Base-by-base conservation (phyloP, 1,140 invertebrate genomes). In the Drosophila asahinai region DNA sequence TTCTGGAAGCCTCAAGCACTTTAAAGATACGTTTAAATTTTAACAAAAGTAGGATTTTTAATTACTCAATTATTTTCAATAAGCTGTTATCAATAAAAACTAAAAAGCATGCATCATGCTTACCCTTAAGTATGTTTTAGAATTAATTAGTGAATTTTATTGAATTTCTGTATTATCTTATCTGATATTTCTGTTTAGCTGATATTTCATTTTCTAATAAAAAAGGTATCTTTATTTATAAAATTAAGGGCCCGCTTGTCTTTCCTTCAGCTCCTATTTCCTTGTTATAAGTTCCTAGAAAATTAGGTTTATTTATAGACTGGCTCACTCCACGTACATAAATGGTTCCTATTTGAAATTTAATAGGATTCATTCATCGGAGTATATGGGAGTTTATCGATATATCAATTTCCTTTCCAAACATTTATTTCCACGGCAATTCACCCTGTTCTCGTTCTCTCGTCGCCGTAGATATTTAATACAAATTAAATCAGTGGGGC, bases 401-500 rank as follows among this genome's bases (percentile, higher is more conserved):
- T 17, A 51, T 59, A 72, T 72, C 19, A 52, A 30, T 73, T 52
- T 51, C n/a, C 38, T 25, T 12, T 43, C n/a, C 38, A 60, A 33
- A 47, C 38, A 45, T 43, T 73, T 15, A 48, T 70, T 58, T 55
- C 36, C 54, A 60, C 14, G 19, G 27, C 27, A 45, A 45, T 47
- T 71, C 38, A 19, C 36, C 5, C 45, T 17, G 27, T 52, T 52
- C 11, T 8, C 33, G 19, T 17, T 17, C 30, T 33, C 30, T 33
- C 30, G 22, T 8, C 9, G 27, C 36, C 27, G 14, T 22, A 45
- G 19, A 58, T 19, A 67, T 54, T 60, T 60, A 68, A 68, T 57
- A 61, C 71, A 77, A 86, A 87, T 86, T 77, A 74, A 83, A 83
- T 86, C 78, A 83, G 66, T 81, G 62, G 47, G 38, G 68, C 51